Conservation (phyloP, 2,113 vertebrate species). For the Microtus oregoni region DNA sequence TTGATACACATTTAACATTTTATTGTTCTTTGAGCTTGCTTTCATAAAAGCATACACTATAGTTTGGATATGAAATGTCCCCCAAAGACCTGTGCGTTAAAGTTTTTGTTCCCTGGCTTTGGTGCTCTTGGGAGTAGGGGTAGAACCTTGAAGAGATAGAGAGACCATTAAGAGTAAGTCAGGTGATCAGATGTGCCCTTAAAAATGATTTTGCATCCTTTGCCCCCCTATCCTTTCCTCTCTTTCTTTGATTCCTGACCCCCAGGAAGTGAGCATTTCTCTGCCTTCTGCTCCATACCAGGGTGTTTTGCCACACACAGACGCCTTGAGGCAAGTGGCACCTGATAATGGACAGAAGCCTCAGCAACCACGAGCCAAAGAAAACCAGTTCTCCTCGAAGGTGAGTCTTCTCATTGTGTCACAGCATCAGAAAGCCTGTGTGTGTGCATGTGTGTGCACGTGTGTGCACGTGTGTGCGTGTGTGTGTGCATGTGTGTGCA, state of each 20-base stretch:
- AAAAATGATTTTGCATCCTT: background rate
- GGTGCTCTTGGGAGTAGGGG: background rate
- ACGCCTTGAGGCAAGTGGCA: background rate
- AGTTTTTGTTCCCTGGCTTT: background rate
- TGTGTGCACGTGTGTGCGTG: too few relatives aligned
- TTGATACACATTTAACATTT: background rate
- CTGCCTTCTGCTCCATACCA: too few relatives aligned
- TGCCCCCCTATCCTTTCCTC: background rate
- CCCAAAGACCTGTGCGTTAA: background rate
- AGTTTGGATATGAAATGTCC: background rate
- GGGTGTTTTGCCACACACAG: background rate
- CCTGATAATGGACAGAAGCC: background rate
- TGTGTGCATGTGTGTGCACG: background rate
- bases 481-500: too few relatives aligned
- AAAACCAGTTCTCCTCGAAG: background rate
- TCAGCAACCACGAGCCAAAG: background rate
- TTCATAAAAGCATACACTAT: background rate
- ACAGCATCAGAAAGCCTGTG: background rate
- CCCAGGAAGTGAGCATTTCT: background rate
- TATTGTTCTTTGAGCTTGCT: slow-evolving; percentile 17
- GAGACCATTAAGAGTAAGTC: background rate
- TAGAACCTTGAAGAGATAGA: background rate
- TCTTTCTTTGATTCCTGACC: background rate
- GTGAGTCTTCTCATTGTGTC: background rate
- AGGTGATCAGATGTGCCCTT: background rate